Percentiles rank a stretch among this genome's conserved stretches.
phyloP scores from a whole-genome alignment of 2,797 vertebrate species.

The Xenentodon cancila region DNA sequence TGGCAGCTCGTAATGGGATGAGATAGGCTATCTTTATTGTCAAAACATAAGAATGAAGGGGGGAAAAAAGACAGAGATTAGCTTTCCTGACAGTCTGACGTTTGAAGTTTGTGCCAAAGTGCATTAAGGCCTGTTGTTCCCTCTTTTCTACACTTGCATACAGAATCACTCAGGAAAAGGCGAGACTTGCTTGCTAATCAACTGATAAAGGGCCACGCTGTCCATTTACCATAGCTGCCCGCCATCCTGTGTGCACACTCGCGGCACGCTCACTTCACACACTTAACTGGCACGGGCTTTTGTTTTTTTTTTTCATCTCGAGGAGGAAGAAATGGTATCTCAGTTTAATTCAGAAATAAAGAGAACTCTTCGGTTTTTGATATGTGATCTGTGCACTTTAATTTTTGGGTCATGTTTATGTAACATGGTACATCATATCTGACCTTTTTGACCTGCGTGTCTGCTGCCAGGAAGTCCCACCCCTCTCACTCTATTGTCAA shows the following conservation, averaged over 20 bases:
- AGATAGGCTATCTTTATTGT: slow-evolving; percentile 88
- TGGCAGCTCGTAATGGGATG: slow-evolving; percentile 77
- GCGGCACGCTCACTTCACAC: slow-evolving; percentile 81
- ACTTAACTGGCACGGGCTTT: slow-evolving; percentile 35
- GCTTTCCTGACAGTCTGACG: slow-evolving; percentile 78
- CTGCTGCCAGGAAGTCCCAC: slow-evolving; percentile 82
- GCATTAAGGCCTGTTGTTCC: slow-evolving; percentile 82
- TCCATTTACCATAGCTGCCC: slow-evolving; percentile 61
- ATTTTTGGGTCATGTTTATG: slow-evolving; percentile 35
- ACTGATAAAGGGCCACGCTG: slow-evolving; percentile 81
- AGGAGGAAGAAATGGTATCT: not conserved
- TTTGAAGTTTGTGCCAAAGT: slow-evolving; percentile 87
- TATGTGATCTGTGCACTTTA: not conserved
- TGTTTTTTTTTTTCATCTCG: not conserved
- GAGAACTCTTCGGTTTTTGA: too few relatives aligned
- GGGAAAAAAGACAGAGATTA: slow-evolving; percentile 77
- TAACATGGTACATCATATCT: slow-evolving; percentile 63
- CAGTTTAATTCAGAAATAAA: not conserved
- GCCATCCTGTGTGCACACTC: slow-evolving; percentile 75
- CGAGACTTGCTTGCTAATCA: slow-evolving; percentile 85
- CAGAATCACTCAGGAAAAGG: slow-evolving; percentile 83
- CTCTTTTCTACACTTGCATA: slow-evolving; percentile 69
- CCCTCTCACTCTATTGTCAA: slow-evolving; percentile 81
- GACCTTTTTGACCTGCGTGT: slow-evolving; percentile 80
- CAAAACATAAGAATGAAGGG: slow-evolving; percentile 86